phyloP scores from a whole-genome alignment of 2,113 vertebrate genomes.

The Pavo muticus region DNA sequence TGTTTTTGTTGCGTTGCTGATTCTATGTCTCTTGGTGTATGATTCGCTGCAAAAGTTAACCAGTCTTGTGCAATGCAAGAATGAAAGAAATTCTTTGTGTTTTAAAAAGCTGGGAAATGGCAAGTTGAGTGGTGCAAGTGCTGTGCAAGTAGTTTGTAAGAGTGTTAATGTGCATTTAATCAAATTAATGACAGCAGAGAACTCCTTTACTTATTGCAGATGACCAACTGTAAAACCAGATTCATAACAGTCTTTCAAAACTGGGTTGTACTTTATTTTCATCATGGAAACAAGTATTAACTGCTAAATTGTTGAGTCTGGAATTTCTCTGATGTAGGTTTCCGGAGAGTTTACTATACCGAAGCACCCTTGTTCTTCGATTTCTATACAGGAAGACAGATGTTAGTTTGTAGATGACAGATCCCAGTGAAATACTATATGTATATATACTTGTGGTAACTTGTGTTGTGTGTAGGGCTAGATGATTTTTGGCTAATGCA shows the following conservation, averaged over 20 bases:
- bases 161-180: neutral
- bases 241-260: neutral
- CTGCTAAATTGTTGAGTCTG: neutral
- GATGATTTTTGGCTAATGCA: neutral
- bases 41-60: neutral
- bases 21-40: neutral
- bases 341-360: accelerated
- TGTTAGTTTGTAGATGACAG: neutral
- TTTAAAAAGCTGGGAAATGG: neutral
- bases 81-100: neutral
- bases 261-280: neutral
- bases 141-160: neutral
- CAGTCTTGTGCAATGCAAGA: neutral
- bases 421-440: neutral
- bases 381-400: neutral
- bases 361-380: neutral
- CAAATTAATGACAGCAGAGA: neutral
- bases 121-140: neutral
- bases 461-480: neutral
- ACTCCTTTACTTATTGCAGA: neutral
- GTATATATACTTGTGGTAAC: neutral
- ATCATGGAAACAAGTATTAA: neutral
- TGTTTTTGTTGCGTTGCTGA: neutral
- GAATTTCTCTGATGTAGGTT: neutral
- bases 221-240: neutral